These are phyloP conservation scores for Peribatodes rhomboidaria DNA, from an alignment of 2,888 invertebrate species.

Conservation along the genomic window DNA sequence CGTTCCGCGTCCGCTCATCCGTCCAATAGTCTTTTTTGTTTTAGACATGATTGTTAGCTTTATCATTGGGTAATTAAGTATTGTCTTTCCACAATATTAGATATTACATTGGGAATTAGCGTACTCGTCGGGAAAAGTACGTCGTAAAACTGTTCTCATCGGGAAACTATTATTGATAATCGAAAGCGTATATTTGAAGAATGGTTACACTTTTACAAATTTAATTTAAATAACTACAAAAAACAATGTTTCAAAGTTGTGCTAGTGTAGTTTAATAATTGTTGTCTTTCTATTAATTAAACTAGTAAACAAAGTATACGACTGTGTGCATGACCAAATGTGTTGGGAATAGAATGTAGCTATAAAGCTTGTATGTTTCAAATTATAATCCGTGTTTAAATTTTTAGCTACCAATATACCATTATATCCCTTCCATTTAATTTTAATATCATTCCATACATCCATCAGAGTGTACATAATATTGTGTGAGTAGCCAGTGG, in stretches of 20 bases:
- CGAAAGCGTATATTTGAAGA: background rate
- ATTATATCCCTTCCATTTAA: slow-evolving; percentile 29
- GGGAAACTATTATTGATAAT: slow-evolving; percentile 8
- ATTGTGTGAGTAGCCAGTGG: slow-evolving; percentile 54
- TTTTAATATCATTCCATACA: slow-evolving; percentile 27
- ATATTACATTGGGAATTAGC: background rate
- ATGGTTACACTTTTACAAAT: background rate
- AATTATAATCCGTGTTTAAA: slow-evolving; percentile 12
- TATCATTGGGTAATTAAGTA: slow-evolving; percentile 56
- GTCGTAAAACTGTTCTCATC: background rate
- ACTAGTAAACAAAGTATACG: background rate
- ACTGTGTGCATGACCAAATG: slow-evolving; percentile 23
- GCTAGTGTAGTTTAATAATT: background rate
- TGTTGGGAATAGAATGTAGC: slow-evolving; percentile 15
- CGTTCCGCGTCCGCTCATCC: slow-evolving; percentile 63
- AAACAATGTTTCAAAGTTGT: background rate
- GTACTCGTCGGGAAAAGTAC: slow-evolving; percentile 3
- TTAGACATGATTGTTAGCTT: slow-evolving; percentile 71
- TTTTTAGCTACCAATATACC: slow-evolving; percentile 21
- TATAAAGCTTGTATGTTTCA: slow-evolving; percentile 16
- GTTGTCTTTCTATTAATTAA: background rate
- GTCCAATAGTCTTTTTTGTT: slow-evolving; percentile 78
- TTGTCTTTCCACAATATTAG: slow-evolving; percentile 74
- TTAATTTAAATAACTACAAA: background rate
- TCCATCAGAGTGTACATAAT: slow-evolving; percentile 34